Evolutionary conservation across 2,797 vertebrate genomes (phyloP).

Genomic region (Decapterus maruadsi): DNA sequence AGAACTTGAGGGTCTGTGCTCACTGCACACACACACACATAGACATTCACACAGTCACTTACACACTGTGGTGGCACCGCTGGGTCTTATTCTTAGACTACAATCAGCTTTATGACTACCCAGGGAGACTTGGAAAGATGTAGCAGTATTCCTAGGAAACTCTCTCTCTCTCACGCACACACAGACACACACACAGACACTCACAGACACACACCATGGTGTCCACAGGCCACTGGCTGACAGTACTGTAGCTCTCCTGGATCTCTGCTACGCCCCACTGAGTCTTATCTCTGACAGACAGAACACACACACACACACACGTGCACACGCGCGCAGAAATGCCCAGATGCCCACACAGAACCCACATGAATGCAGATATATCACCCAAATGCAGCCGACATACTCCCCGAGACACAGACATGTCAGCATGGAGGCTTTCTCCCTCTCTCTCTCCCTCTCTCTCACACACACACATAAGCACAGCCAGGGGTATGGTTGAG

Average conservation of each 20-base stretch:
- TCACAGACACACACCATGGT: conserved; percentile 40
- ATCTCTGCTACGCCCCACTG: conserved; percentile 67
- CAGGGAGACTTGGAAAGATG: conserved; percentile 59
- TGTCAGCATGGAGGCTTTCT: conserved; percentile 19
- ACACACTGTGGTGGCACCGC: conserved; percentile 39
- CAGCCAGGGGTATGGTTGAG: conserved; percentile 47
- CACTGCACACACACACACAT: conserved; percentile 14
- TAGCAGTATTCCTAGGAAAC: conserved; percentile 30
- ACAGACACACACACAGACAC: conserved; percentile 21
- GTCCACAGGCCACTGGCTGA: conserved; percentile 55
- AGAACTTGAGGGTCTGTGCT: conserved; percentile 29
- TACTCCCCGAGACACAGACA: conserved; percentile 12
- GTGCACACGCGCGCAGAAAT: conserved; percentile 21
- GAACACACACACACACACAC: conserved; percentile 55
- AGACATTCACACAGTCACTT: conserved; percentile 25
- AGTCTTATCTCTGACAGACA: conserved; percentile 78
- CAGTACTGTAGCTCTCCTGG: conserved; percentile 63
- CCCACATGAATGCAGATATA: conserved; percentile 23
- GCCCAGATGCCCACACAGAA: conserved; percentile 29
- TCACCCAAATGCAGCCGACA: conserved; percentile 15
- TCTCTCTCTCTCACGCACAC: conserved; percentile 26
- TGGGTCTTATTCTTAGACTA: conserved; percentile 65
- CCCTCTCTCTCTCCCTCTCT: too few species aligned
- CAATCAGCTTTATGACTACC: conserved; percentile 64
- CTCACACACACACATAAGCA: conserved; percentile 21